Evolutionary conservation across 2,888 invertebrate species (phyloP).

Genomic region (Agrochola macilenta): DNA sequence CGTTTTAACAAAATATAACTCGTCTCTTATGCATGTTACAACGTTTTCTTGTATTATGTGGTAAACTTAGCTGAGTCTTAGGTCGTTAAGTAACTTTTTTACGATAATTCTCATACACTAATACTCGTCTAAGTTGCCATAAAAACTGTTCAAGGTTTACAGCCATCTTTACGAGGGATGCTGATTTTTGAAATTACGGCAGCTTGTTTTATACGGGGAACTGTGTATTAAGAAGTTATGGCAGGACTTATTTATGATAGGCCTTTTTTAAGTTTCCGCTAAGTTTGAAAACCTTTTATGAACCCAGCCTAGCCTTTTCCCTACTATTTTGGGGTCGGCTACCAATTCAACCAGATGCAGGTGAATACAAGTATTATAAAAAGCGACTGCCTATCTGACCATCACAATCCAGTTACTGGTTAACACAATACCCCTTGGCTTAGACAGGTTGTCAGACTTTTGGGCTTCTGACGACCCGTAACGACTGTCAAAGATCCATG

Average conservation of each 20-base stretch:
- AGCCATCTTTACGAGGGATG: constrained; percentile 55
- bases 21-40: constrained; percentile 12
- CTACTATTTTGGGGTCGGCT: too few relatives aligned
- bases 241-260: neutral
- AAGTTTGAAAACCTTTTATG: neutral
- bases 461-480: neutral
- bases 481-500: neutral
- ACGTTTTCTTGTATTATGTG: constrained; percentile 39
- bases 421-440: neutral
- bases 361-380: neutral
- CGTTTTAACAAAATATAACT: constrained; percentile 9
- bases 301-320: neutral
- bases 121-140: constrained; percentile 48
- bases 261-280: neutral
- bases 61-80: constrained; percentile 42
- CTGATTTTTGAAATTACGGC: constrained; percentile 57
- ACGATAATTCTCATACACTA: constrained; percentile 62
- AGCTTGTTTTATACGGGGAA: constrained; percentile 31
- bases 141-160: constrained; percentile 62
- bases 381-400: neutral
- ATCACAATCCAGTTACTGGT: neutral
- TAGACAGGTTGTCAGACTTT: neutral
- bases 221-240: constrained; percentile 12
- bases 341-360: neutral
- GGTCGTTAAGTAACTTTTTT: constrained; percentile 64